A percentile compares a stretch with the other conserved stretches of the same genome.
Conservation (phyloP, 2,113 vertebrate genomes). For the Sardina pilchardus region DNA sequence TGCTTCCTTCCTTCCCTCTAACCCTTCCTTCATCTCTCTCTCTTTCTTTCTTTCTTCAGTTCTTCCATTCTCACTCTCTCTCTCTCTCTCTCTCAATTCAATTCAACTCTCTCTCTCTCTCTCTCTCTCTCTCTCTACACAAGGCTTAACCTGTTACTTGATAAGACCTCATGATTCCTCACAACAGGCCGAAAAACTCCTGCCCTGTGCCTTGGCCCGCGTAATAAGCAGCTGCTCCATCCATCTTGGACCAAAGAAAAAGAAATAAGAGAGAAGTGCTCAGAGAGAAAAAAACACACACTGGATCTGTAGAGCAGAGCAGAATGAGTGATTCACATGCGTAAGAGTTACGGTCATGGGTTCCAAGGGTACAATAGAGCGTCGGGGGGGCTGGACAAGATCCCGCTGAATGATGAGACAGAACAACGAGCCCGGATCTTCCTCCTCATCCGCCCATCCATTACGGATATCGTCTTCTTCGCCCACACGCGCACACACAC, state of each 20-base stretch:
- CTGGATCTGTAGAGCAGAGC: background rate
- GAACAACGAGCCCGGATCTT: background rate
- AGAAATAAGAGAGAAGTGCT: background rate
- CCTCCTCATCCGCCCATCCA: background rate
- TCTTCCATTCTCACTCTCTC: background rate
- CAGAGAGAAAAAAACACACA: background rate
- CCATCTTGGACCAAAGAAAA: background rate
- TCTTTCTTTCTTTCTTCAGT: conserved; percentile 21
- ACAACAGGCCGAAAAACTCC: background rate
- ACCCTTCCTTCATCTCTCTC: background rate
- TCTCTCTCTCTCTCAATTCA: background rate
- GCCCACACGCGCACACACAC: background rate
- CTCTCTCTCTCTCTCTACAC: background rate
- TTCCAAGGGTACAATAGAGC: background rate
- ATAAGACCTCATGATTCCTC: background rate
- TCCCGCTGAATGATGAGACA: background rate
- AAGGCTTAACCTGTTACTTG: too few relatives aligned
- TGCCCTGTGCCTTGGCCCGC: conserved; percentile 4
- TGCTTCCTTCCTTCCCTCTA: background rate
- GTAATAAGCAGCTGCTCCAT: conserved; percentile 3
- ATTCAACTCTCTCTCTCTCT: background rate
- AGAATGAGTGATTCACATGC: background rate
- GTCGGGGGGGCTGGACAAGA: background rate
- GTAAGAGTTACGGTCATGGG: background rate
- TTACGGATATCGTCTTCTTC: background rate